A percentile compares a stretch with the other conserved stretches of the same genome.
These are phyloP conservation scores for Liasis olivaceus DNA, from an alignment of 2,797 vertebrate genomes.

Conservation along the genomic window DNA sequence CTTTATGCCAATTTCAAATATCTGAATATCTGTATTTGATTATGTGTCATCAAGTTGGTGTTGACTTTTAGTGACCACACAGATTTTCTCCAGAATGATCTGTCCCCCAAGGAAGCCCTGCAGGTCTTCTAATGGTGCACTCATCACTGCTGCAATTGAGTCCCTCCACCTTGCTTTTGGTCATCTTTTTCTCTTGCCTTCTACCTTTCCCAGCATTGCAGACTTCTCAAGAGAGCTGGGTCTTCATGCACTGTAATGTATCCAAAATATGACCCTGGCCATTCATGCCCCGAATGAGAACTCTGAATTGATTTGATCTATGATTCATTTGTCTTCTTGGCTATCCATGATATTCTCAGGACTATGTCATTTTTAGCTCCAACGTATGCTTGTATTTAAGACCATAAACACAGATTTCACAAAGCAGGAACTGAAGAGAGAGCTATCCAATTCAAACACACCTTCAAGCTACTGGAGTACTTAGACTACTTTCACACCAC, in stretches of 20 bases:
- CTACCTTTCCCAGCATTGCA: background rate
- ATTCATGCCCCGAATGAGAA: background rate
- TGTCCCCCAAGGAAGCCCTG: background rate
- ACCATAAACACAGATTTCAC: background rate
- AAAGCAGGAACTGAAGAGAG: constrained; percentile 17
- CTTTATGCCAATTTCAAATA: background rate
- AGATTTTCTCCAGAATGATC: background rate
- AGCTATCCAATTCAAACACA: background rate
- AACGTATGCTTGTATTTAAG: fast-evolving
- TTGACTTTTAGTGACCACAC: background rate
- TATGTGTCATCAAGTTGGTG: background rate
- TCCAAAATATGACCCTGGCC: background rate
- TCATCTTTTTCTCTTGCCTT: background rate
- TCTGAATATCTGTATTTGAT: background rate
- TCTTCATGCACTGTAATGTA: background rate
- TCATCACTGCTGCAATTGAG: background rate
- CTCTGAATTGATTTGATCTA: background rate
- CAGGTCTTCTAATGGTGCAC: background rate
- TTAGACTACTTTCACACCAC: background rate
- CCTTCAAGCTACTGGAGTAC: background rate
- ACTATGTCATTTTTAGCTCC: background rate
- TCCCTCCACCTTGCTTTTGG: background rate
- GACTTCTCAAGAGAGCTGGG: background rate
- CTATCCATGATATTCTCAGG: background rate
- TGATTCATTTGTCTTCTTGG: background rate